Base-by-base conservation (phyloP, 2,888 invertebrate species). In the Drosophila quasianomalipes region DNA sequence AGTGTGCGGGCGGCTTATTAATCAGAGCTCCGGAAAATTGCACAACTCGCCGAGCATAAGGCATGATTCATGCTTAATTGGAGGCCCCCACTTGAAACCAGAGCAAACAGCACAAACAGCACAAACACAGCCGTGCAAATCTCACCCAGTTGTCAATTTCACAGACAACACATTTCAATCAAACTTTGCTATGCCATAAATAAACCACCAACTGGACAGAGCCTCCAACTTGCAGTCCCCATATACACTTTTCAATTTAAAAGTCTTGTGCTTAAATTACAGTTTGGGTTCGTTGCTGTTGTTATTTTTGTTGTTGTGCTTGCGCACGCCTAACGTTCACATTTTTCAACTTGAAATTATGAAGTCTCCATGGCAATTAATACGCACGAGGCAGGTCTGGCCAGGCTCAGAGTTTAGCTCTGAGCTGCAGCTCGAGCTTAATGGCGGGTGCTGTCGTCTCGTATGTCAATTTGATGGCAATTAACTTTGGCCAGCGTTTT, bases 381-480 rank as follows among this genome's bases (percentile, higher is more conserved):
- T 88, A 90, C 87, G 90, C 87, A 83, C 82, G 76, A 77, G 79
- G 71, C 64, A 51, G 49, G 47, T 26, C 47, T 16, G 26, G 26
- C 47, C 57, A 37, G 54, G 53, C 58, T 31, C 44, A 26, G 52
- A 52, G 69, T 37, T 10, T 7, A 51, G 16, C 55, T 57, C 14
- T 54, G 33, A 53, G 41, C 35, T 52, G 54, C 41, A 31, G 71
- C 53, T 49, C 31, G 30, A 33, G 72, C 58, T 70, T 70, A 62
- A 63, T 72, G 85, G 86, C 82, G 89, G 85, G 88, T 89, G 89
- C 77, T 88, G 88, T 79, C 80, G 83, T 86, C 86, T 85, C 87
- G 87, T 83, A 87, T 90, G 90, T 91, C 91, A 91, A 91, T 89
- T 91, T 83, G 83, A 86, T 80, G 86, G 86, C 91, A 91, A 91